A percentile compares a stretch with the other conserved stretches of the same genome.
These are phyloP conservation scores for Hemicordylus capensis DNA, from an alignment of 2,113 vertebrate genomes.

Conservation along the genomic window DNA sequence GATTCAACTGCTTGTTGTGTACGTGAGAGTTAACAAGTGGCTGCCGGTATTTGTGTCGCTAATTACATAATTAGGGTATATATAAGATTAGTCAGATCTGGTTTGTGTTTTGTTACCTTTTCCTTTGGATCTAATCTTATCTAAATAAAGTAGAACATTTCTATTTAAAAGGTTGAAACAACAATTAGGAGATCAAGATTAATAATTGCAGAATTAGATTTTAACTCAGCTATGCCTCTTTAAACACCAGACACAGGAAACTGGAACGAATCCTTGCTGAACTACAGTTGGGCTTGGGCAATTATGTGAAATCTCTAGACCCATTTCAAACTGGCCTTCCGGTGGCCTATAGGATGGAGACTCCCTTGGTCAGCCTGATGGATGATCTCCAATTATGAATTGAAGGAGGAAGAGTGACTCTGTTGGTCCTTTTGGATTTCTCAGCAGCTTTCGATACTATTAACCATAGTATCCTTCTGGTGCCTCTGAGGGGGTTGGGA, in stretches of 20 bases:
- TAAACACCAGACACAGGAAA: not conserved
- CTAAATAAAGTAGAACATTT: not conserved
- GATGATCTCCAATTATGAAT: too few relatives aligned
- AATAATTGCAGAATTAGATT: not conserved
- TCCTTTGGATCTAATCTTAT: not conserved
- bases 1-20: not conserved
- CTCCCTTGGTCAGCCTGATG: too few relatives aligned
- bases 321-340: too few relatives aligned
- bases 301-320: too few relatives aligned
- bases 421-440: too few relatives aligned
- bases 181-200: not conserved
- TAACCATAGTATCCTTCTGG: too few relatives aligned
- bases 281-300: not conserved
- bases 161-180: not conserved
- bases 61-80: not conserved
- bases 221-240: not conserved
- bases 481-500: too few relatives aligned
- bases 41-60: not conserved
- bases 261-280: not conserved
- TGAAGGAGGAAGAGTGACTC: too few relatives aligned
- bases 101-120: slow-evolving; percentile 31
- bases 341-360: too few relatives aligned
- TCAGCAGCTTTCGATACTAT: too few relatives aligned
- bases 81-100: slow-evolving; percentile 1
- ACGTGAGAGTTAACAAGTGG: not conserved